These are phyloP conservation scores for Vannuccia rotundouncinata DNA, from an alignment of 2,888 invertebrate species.

Conservation along the genomic window DNA sequence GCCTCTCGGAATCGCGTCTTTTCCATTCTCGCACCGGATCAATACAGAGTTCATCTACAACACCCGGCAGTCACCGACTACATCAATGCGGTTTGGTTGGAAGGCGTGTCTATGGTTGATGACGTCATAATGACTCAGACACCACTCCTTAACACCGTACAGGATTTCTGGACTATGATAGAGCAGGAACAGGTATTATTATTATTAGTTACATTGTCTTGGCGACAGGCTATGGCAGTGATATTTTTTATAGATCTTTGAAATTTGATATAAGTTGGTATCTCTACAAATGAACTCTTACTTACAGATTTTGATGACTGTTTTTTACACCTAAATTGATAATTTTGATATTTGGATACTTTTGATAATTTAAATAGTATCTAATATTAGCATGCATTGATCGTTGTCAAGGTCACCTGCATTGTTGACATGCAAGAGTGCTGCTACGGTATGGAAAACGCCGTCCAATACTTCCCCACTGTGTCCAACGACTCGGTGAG, in stretches of 20 bases:
- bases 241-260: too few species aligned
- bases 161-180: slow-evolving; percentile 55
- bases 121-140: slow-evolving; percentile 54
- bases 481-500: background rate
- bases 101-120: slow-evolving; percentile 46
- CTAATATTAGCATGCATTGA: too few species aligned
- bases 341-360: background rate
- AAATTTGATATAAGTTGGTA: too few species aligned
- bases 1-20: slow-evolving; percentile 34
- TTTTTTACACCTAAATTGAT: background rate
- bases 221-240: too few species aligned
- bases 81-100: slow-evolving; percentile 54
- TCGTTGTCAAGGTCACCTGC: background rate
- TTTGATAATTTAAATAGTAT: too few species aligned
- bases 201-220: background rate
- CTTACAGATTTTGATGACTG: too few species aligned
- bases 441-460: background rate
- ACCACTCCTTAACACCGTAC: slow-evolving; percentile 49
- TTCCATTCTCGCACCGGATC: slow-evolving; percentile 48
- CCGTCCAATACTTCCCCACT: background rate
- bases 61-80: slow-evolving; percentile 46
- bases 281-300: too few species aligned
- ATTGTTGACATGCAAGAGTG: background rate
- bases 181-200: slow-evolving; percentile 47
- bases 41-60: slow-evolving; percentile 43